Conservation (phyloP, 1,140 invertebrate species). For the Vanessa tameamea region DNA sequence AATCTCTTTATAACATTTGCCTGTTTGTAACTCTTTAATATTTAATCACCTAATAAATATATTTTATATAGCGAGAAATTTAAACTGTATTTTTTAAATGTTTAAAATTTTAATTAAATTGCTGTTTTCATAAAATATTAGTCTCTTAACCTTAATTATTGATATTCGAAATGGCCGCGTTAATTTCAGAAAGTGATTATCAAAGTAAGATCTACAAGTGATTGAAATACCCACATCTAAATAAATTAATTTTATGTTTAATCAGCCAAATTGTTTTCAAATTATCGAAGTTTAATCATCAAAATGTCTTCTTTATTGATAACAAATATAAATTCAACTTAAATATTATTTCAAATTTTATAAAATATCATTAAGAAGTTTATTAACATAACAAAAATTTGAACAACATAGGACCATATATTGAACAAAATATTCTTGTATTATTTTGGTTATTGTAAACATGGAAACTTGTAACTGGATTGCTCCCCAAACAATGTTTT, state of each 20-base stretch:
- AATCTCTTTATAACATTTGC: too few relatives aligned
- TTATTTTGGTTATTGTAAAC: not conserved
- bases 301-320: slow-evolving; percentile 30
- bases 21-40: too few relatives aligned
- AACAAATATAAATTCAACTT: not conserved
- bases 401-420: too few relatives aligned
- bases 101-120: not conserved
- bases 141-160: slow-evolving; percentile 9
- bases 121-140: slow-evolving; percentile 1
- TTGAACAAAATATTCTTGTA: too few relatives aligned
- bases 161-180: not conserved
- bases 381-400: too few relatives aligned
- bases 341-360: too few relatives aligned
- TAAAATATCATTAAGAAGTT: too few relatives aligned
- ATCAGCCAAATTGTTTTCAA: slow-evolving; percentile 22
- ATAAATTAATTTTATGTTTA: slow-evolving; percentile 20
- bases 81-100: not conserved
- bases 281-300: slow-evolving; percentile 30
- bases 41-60: not conserved
- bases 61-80: not conserved
- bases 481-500: not conserved
- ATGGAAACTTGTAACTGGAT: not conserved
- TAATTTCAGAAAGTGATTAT: slow-evolving; percentile 20
- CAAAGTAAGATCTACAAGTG: slow-evolving; percentile 13
- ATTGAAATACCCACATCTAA: slow-evolving; percentile 22